Evolutionary conservation across 1,140 invertebrate species (phyloP).

Genomic region (Steinernema khuongi): DNA sequence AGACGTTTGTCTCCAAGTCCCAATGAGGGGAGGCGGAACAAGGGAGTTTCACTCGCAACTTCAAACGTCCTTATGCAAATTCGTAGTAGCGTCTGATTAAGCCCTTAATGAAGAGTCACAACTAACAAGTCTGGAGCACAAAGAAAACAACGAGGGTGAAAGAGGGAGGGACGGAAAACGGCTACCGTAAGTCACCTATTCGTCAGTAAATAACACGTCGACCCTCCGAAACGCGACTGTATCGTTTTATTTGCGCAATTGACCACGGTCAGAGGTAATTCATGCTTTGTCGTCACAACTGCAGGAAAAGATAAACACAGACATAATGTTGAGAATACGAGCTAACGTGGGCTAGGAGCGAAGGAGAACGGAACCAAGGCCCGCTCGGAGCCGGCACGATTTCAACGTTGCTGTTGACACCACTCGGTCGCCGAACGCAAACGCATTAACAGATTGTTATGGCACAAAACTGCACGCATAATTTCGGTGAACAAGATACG

Average conservation of each 20-base stretch:
- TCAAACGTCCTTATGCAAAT: too few species aligned
- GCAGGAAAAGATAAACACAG: not conserved
- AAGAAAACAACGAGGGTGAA: too few species aligned
- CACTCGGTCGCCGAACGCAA: not conserved
- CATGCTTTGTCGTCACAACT: not conserved
- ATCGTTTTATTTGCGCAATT: slow-evolving; percentile 11
- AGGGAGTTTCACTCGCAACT: too few species aligned
- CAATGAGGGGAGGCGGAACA: too few species aligned
- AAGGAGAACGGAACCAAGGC: not conserved
- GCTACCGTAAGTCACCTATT: not conserved
- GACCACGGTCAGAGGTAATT: not conserved
- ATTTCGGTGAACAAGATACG: not conserved
- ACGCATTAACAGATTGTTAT: slow-evolving; percentile 15
- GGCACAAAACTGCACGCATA: not conserved
- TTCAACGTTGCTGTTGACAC: slow-evolving; percentile 7
- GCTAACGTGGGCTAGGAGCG: not conserved
- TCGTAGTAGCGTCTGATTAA: too few species aligned
- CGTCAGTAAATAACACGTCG: not conserved
- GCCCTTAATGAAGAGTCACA: too few species aligned
- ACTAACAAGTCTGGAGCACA: too few species aligned
- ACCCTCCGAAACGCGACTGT: not conserved
- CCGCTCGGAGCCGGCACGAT: not conserved
- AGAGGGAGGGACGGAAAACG: too few species aligned
- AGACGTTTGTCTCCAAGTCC: not conserved
- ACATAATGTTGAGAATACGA: not conserved